A percentile compares a stretch with the other conserved stretches of the same genome.
Conservation (phyloP, 2,888 invertebrate genomes). For the Tenthredo livida region DNA sequence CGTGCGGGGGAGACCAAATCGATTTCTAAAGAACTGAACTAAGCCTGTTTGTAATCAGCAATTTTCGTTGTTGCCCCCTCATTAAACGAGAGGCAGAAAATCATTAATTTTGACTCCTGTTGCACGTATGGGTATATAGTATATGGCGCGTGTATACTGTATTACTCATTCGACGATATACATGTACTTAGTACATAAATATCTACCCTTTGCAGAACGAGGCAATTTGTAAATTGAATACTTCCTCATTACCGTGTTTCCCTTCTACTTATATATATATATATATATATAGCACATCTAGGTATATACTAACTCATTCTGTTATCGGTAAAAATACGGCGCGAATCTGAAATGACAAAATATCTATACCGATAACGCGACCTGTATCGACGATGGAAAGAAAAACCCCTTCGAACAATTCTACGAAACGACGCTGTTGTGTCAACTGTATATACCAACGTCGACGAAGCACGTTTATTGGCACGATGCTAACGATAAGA, state of each 20-base stretch:
- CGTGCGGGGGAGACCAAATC: background rate
- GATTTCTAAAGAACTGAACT: background rate
- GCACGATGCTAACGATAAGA: constrained; percentile 47
- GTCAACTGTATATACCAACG: constrained; percentile 31
- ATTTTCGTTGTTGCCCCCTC: background rate
- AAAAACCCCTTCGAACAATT: constrained; percentile 25
- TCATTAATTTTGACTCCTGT: background rate
- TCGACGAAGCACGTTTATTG: constrained; percentile 37
- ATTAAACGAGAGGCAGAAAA: background rate
- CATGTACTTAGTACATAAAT: no score
- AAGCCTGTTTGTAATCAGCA: background rate
- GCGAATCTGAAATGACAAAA: constrained; percentile 24
- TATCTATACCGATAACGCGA: constrained; percentile 27
- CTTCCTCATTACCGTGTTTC: constrained; percentile 19
- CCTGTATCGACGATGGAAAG: background rate
- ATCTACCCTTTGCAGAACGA: background rate
- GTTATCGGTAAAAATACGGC: background rate
- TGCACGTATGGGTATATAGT: background rate
- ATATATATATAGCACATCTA: background rate
- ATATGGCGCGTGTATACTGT: no score
- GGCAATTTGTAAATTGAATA: constrained; percentile 38
- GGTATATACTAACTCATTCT: background rate
- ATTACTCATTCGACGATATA: background rate
- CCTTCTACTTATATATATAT: background rate
- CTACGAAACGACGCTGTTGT: constrained; percentile 46